Evolutionary conservation across 2,888 invertebrate species (phyloP), one percentile per base, ranked within the genome.

Genomic region (Celastrina argiolus): DNA sequence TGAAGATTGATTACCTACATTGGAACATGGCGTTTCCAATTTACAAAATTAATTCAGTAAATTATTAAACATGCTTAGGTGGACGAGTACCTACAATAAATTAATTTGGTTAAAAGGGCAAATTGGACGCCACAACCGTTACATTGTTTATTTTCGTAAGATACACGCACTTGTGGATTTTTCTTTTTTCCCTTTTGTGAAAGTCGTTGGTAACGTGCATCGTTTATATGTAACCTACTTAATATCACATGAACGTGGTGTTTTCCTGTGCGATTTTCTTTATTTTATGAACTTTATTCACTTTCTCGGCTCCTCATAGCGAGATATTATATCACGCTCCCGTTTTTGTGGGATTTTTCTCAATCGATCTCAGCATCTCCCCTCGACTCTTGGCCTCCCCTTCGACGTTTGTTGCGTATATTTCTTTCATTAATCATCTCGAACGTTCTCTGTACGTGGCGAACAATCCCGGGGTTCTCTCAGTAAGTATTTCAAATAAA

Each of bases 301-400:
- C 18, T 61, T 61, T 22, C 31, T 39, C 22, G 12, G 14, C 12
- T 4, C 39, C 18, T 22, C 59, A 36, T 12, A 18, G 18, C 16
- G 34, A 59, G 39, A 22, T 31, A 16, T 22, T 31, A 16, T 22
- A 18, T 61, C 34, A 39, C 34, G 36, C 61, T 61, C 7, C 61
- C 39, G 16, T 61, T 61, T 61, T 61, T 61, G 39, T 31, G 58
- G 31, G 18, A 58, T 16, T 16, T 58, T 58, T 31, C 7, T 58
- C 6, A 61, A 61, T 61, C 61, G 61, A 61, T 61, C 18, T 61
- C 22, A 14, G 58, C 28, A 14, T 36, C 39, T 61, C 39, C 61
- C 61, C 61, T 39, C 34, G 39, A 39, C 39, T 14, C 61, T 22
- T 26, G 36, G 36, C 34, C 34, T 22, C 61, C 18, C 59, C 39